Base-by-base conservation (phyloP, 2,113 vertebrate genomes). In the Bujurquina vittata region DNA sequence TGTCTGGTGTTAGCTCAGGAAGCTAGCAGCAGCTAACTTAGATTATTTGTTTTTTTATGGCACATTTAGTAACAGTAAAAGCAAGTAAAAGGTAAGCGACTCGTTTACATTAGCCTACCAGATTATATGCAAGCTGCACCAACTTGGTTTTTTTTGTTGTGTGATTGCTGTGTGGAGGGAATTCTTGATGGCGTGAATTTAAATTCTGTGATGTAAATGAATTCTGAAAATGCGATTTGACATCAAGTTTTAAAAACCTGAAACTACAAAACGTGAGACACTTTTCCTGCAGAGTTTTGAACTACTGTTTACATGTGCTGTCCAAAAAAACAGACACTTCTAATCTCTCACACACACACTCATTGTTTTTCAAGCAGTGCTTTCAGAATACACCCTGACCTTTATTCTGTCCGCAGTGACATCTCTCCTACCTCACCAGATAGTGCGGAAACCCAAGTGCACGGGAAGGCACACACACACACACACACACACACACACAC, bases 391-490 rank as follows among this genome's bases (percentile, higher is more conserved):
- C 90, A 86, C 84, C 61, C 87, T 93, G 93, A 94, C 93, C 94
- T 91, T 91, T 93, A 93, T 92, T 91, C 88, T 91, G 89, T 91
- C 86, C 87, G 81, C 80, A 85, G 86, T 91, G 91, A 93, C 90
- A 93, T 94, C 91, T 89, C 89, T 91, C 79, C 87, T 79, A 88
- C 91, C 88, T 93, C 81, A 91, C 77, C 72, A 92, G 93, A 94
- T 89, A 93, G 85, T 87, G 57, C 75, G 65, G 80, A 89, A 88
- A 90, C 83, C 77, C 86, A 88, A 91, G 83, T 81, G 80, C 76
- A 84, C 31, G 77, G 65, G 81, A 82, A 87, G 61, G 75, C 54
- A 6, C 31, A 6, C 3, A 33, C 31, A 6, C 31, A 33, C 31
- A 5, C 31, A 31, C 31, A 5, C 62, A 26, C 22, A 31, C 31